Conservation (phyloP, 1,140 invertebrate species). For the Drosophila arizonae region DNA sequence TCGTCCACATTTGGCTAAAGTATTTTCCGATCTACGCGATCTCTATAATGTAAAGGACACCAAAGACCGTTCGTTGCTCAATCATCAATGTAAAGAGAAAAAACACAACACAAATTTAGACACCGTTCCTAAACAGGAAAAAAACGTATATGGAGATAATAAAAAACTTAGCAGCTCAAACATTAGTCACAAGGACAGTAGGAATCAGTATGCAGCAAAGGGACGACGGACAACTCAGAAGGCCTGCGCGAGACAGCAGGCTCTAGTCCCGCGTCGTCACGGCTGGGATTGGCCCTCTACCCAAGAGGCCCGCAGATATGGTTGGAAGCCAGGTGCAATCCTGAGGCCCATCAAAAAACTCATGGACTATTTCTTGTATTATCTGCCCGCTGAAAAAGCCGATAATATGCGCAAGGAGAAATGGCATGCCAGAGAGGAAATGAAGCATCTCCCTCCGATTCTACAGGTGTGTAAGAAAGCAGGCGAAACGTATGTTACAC, state of each 20-base stretch:
- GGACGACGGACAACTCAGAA: slow-evolving; percentile 30
- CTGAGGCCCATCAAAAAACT: slow-evolving; percentile 52
- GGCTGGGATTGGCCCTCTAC: slow-evolving; percentile 68
- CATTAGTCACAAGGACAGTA: too few relatives aligned
- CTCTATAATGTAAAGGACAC: slow-evolving; percentile 50
- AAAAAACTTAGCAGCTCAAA: not conserved
- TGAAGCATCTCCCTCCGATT: slow-evolving; percentile 33
- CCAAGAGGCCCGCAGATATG: slow-evolving; percentile 30
- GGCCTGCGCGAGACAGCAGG: slow-evolving; percentile 31
- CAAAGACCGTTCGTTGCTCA: not conserved
- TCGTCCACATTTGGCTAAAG: slow-evolving; percentile 58
- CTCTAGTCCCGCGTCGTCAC: slow-evolving; percentile 50
- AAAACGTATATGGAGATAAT: too few relatives aligned
- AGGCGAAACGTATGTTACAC: slow-evolving; percentile 61
- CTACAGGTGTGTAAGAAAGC: slow-evolving; percentile 65
- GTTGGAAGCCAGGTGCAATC: slow-evolving; percentile 73
- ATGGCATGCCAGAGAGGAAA: not conserved
- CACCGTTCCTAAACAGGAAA: not conserved
- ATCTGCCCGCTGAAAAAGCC: slow-evolving; percentile 10
- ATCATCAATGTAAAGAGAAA: not conserved
- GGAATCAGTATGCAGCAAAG: not conserved
- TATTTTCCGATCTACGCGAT: slow-evolving; percentile 66
- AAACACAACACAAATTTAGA: not conserved
- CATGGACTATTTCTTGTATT: slow-evolving; percentile 67
- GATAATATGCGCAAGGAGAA: slow-evolving; percentile 21